phyloP scores from a whole-genome alignment of 53 echinoderm and acorn worm species.

The Glandiceps talaboti region DNA sequence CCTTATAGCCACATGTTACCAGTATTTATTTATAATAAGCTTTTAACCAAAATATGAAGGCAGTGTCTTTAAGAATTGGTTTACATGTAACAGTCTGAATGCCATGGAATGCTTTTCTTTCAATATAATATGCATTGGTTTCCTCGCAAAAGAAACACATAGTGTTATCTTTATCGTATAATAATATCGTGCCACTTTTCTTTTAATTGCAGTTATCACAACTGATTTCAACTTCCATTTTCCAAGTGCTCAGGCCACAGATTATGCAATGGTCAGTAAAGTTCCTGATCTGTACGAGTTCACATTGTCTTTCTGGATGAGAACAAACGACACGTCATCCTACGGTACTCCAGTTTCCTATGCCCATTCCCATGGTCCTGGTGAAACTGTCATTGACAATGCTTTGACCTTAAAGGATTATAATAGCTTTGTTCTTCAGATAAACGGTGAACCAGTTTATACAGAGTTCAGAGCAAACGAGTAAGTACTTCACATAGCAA shows the following conservation, averaged over 20 bases:
- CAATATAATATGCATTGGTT: too few species aligned
- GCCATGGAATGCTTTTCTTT: too few species aligned
- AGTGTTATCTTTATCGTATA: too few species aligned
- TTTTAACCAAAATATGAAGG: too few species aligned
- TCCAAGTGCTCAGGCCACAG: constrained; percentile 21
- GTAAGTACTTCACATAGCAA: too few species aligned
- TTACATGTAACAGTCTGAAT: too few species aligned
- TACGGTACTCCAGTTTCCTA: constrained; percentile 66
- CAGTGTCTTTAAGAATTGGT: too few species aligned
- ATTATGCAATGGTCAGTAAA: constrained; percentile 25
- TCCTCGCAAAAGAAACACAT: too few species aligned
- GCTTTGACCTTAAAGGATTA: constrained; percentile 59
- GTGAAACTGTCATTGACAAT: constrained; percentile 38
- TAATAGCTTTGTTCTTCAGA: constrained; percentile 36
- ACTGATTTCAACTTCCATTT: constrained; percentile 44
- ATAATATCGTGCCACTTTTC: too few species aligned
- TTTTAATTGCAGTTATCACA: constrained; percentile 25
- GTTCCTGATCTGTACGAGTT: constrained; percentile 44
- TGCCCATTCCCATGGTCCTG: constrained; percentile 10
- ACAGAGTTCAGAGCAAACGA: constrained; percentile 38
- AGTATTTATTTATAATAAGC: too few species aligned
- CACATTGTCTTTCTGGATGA: constrained; percentile 70
- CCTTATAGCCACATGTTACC: too few species aligned
- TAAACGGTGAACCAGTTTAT: constrained; percentile 42
- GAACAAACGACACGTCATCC: constrained; percentile 22